These are phyloP conservation scores for Vidua macroura DNA, from an alignment of 2,113 vertebrate genomes.

Conservation along the genomic window DNA sequence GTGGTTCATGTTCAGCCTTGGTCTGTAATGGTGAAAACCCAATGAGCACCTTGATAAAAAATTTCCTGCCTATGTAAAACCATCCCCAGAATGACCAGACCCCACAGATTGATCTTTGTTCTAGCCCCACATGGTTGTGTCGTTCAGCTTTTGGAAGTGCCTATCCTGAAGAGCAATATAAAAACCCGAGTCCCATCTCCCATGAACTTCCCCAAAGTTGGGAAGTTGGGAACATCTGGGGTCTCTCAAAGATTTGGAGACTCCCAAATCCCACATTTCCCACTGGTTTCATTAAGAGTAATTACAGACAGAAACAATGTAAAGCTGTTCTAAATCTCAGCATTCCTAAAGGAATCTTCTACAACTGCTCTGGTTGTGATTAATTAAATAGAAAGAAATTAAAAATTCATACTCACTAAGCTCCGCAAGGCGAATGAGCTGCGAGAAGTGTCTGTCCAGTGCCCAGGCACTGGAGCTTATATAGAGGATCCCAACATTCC, in stretches of 20 bases:
- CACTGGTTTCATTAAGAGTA: not conserved
- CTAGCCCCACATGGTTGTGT: fast-evolving
- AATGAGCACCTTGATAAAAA: fast-evolving
- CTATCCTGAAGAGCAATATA: fast-evolving
- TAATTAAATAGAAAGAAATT: not conserved
- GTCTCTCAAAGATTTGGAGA: not conserved
- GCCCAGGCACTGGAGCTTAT: not conserved
- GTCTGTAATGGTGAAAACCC: fast-evolving
- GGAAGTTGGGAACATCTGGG: not conserved
- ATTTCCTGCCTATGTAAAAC: not conserved
- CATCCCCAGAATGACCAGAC: fast-evolving
- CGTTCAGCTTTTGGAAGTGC: not conserved
- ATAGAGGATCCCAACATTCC: not conserved
- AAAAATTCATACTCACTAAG: not conserved
- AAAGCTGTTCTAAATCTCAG: not conserved
- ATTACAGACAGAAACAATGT: fast-evolving
- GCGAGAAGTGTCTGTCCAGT: not conserved
- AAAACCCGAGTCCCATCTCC: not conserved
- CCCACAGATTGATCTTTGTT: not conserved
- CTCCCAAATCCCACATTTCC: not conserved
- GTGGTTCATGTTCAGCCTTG: not conserved
- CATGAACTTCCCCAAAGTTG: fast-evolving
- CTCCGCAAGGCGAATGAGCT: fast-evolving
- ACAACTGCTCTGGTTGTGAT: not conserved
- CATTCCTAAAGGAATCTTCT: not conserved